Conservation (phyloP, 2,113 vertebrate species). For the Corythaeola cristata region DNA sequence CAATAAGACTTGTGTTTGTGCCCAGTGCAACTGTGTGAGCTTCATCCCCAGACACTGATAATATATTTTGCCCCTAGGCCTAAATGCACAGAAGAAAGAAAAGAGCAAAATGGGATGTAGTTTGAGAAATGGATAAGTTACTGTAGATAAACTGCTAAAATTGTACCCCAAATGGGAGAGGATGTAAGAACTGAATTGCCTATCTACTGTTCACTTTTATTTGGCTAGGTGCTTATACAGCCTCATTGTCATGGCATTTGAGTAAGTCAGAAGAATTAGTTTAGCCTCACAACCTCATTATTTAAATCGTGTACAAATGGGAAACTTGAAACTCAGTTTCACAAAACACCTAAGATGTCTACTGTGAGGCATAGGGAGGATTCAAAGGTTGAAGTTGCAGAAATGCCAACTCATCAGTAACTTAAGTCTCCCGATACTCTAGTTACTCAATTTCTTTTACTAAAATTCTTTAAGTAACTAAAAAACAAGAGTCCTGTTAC, state of each 20-base stretch:
- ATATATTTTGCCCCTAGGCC: not conserved
- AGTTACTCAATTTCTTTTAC: not conserved
- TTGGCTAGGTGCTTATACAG: not conserved
- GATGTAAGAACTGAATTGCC: not conserved
- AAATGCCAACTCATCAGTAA: not conserved
- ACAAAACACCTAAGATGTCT: not conserved
- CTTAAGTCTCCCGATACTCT: not conserved
- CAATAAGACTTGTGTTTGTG: not conserved
- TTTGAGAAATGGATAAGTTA: not conserved
- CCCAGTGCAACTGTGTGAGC: not conserved
- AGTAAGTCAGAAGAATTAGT: not conserved
- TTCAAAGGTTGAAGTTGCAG: not conserved
- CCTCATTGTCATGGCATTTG: not conserved
- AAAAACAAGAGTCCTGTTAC: not conserved
- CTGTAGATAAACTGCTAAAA: not conserved
- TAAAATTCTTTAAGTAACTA: not conserved
- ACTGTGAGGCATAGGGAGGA: not conserved
- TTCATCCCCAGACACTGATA: not conserved
- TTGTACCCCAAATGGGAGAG: not conserved
- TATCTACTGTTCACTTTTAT: not conserved
- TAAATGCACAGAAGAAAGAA: not conserved
- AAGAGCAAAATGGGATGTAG: not conserved
- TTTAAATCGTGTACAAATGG: not conserved
- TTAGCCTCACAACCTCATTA: not conserved
- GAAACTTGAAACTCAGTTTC: not conserved